Evolutionary conservation across 2,113 vertebrate genomes (phyloP).

Genomic region (Hepsetus odoe): DNA sequence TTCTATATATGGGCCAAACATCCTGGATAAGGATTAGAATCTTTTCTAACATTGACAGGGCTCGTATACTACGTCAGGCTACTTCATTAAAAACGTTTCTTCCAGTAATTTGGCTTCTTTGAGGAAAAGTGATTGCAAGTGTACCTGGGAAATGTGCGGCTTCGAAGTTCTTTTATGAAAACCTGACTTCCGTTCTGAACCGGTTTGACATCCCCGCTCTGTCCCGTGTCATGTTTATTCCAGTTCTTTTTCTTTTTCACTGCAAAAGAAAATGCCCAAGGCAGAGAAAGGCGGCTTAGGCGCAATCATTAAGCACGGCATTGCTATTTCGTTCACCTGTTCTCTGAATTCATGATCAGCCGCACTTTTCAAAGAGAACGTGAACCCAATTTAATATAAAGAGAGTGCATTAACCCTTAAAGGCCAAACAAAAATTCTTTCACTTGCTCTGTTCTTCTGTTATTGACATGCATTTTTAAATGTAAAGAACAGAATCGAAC

Average conservation of each 20-base stretch:
- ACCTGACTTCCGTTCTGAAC: slow-evolving; percentile 97
- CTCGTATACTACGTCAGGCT: too few relatives aligned
- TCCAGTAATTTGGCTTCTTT: too few relatives aligned
- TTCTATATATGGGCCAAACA: too few relatives aligned
- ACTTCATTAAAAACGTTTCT: too few relatives aligned
- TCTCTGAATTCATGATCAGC: not conserved
- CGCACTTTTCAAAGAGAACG: not conserved
- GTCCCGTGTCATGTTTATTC: slow-evolving; percentile 91
- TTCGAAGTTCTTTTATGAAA: slow-evolving; percentile 96
- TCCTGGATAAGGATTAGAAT: too few relatives aligned
- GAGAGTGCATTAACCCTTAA: not conserved
- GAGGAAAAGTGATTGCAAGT: not conserved
- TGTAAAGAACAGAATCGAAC: too few relatives aligned
- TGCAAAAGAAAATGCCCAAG: slow-evolving; percentile 61
- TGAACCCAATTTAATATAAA: not conserved
- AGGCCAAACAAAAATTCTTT: too few relatives aligned
- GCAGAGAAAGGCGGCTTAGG: not conserved
- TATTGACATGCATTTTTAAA: too few relatives aligned
- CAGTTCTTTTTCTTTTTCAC: slow-evolving; percentile 98
- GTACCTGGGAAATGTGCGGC: slow-evolving; percentile 95
- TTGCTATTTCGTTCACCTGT: not conserved
- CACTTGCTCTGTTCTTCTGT: too few relatives aligned
- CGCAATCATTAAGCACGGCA: not conserved
- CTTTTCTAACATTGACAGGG: too few relatives aligned
- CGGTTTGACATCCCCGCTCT: slow-evolving; percentile 87